Conservation (phyloP, 2,888 invertebrate species). For the Brachypalpus laphriformis region DNA sequence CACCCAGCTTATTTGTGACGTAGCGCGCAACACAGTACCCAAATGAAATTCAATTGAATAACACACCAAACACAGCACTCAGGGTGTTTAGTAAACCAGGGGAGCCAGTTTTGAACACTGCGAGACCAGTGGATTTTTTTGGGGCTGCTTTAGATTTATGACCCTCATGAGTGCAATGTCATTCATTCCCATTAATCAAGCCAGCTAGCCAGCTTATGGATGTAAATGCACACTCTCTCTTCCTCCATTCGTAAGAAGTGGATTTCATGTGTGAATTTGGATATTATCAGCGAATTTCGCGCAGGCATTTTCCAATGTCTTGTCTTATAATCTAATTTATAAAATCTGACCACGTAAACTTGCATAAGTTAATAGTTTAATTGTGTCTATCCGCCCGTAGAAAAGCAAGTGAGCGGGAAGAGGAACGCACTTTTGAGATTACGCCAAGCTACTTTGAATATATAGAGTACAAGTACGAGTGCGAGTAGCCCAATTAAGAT, state of each 20-base stretch:
- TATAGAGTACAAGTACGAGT: background rate
- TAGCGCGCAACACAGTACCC: constrained; percentile 54
- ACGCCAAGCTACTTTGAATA: constrained; percentile 18
- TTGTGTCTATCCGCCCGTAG: constrained; percentile 72
- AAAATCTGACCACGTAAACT: constrained; percentile 55
- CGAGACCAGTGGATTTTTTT: constrained; percentile 50
- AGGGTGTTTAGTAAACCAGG: constrained; percentile 41
- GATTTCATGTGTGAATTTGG: constrained; percentile 36
- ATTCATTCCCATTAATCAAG: constrained; percentile 63
- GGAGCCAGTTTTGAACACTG: constrained; percentile 47
- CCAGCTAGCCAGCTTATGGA: background rate
- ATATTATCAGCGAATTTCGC: constrained; percentile 38
- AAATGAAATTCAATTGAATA: constrained; percentile 72
- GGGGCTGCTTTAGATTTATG: constrained; percentile 71
- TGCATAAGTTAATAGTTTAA: constrained; percentile 73
- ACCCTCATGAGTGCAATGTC: constrained; percentile 74
- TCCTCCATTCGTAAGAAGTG: background rate
- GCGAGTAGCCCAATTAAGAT: constrained; percentile 39
- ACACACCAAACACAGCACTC: constrained; percentile 36
- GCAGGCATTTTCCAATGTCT: constrained; percentile 42
- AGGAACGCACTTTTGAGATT: constrained; percentile 50
- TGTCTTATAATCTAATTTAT: constrained; percentile 52
- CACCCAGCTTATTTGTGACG: constrained; percentile 50
- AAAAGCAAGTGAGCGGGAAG: constrained; percentile 43
- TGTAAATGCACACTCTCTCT: constrained; percentile 17